phyloP scores from a whole-genome alignment of 1,140 invertebrate species.

The Helicoverpa armigera region DNA sequence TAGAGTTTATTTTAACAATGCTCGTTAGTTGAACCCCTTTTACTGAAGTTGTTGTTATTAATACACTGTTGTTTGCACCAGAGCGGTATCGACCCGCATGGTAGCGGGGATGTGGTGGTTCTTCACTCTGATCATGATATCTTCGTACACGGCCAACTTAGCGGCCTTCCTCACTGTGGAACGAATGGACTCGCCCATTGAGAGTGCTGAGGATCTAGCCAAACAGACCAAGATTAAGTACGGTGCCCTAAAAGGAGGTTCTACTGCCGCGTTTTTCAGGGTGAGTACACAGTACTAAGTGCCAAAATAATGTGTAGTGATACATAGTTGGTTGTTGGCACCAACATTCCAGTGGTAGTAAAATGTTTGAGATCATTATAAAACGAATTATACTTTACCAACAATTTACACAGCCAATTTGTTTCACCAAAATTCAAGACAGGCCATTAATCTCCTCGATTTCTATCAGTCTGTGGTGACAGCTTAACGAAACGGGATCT shows the following conservation, averaged over 20 bases:
- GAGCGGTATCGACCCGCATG: constrained; percentile 95
- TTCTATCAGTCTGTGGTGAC: constrained; percentile 31
- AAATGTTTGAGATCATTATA: not conserved
- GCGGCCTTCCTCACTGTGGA: constrained; percentile 99
- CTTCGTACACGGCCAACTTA: constrained; percentile 98
- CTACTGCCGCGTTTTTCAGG: constrained; percentile 96
- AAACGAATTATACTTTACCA: constrained; percentile 3
- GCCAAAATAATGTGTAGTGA: constrained; percentile 1
- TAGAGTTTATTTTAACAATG: constrained; percentile 20
- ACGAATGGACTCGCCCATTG: constrained; percentile 98
- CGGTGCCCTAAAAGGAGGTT: constrained; percentile 96
- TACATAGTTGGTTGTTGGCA: constrained; percentile 5
- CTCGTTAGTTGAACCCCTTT: constrained; percentile 10
- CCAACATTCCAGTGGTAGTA: not conserved
- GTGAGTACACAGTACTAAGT: constrained; percentile 86
- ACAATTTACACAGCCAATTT: not conserved
- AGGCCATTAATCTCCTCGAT: constrained; percentile 22
- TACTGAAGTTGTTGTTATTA: constrained; percentile 6
- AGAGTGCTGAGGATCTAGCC: constrained; percentile 97
- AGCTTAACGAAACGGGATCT: constrained; percentile 25
- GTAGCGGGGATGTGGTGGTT: constrained; percentile 98
- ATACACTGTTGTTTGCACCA: constrained; percentile 74
- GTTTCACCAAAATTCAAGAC: constrained; percentile 16
- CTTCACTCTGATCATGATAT: constrained; percentile 99
- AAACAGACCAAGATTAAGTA: constrained; percentile 99